A percentile compares a stretch with the other conserved stretches of the same genome.
Conservation (phyloP, 2,113 vertebrate genomes). For the Theristicus caerulescens region DNA sequence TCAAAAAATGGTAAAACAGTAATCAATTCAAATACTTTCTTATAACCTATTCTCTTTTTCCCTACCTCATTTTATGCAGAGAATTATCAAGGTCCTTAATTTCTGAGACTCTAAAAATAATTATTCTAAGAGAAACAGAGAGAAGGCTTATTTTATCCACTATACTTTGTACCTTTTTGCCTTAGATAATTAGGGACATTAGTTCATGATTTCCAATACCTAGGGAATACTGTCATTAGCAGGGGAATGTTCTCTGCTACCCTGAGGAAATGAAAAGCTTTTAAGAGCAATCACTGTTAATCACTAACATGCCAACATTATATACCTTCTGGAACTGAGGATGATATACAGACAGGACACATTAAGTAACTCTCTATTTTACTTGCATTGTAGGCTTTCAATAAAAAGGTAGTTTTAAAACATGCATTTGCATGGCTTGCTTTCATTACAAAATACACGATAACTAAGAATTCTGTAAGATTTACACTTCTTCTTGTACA, state of each 20-base stretch:
- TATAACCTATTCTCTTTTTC: background rate
- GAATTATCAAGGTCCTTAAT: background rate
- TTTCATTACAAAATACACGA: background rate
- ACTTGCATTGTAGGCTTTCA: background rate
- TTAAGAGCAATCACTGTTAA: constrained; percentile 54
- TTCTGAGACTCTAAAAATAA: background rate
- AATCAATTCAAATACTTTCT: background rate
- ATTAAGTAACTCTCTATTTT: background rate
- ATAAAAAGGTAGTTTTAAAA: background rate
- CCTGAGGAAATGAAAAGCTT: constrained; percentile 45
- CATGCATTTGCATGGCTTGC: background rate
- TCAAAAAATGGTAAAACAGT: background rate
- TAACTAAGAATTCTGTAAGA: background rate
- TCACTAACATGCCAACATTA: background rate
- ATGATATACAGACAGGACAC: background rate
- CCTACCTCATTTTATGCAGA: background rate
- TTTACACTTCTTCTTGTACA: background rate
- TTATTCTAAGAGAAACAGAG: background rate
- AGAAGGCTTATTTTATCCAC: constrained; percentile 5
- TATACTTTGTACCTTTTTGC: background rate
- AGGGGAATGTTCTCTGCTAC: constrained; percentile 21
- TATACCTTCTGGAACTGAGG: background rate
- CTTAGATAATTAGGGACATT: constrained; percentile 22
- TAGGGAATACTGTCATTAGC: constrained; percentile 33
- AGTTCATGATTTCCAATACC: constrained; percentile 10